These are phyloP conservation scores for Hydractinia symbiolongicarpus DNA, from an alignment of 30 jellyfish, hydroid and myxozoan species.

Conservation along the genomic window DNA sequence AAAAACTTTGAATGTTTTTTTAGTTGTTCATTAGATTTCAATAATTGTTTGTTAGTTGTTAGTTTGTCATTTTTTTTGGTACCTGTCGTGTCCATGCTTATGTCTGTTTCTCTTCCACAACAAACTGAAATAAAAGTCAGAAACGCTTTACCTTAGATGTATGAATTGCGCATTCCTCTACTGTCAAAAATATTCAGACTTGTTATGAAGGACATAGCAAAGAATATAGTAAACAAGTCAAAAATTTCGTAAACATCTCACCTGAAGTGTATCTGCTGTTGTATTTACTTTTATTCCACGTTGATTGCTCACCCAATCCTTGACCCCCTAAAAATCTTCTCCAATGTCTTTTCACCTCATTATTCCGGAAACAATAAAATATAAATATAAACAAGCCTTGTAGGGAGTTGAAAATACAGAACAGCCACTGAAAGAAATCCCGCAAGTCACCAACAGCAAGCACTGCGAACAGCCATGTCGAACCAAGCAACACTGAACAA, in stretches of 20 bases:
- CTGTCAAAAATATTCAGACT: no score
- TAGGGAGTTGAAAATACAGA: slow-evolving; percentile 32
- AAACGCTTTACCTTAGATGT: no score
- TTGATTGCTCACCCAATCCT: background rate
- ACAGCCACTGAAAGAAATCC: slow-evolving; percentile 36
- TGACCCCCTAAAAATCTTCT: slow-evolving; percentile 18
- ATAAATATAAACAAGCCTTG: slow-evolving; percentile 36
- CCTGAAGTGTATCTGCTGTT: background rate
- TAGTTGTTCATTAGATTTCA: no score
- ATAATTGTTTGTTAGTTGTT: no score
- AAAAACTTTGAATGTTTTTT: no score
- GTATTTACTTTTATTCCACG: background rate
- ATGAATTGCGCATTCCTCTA: no score
- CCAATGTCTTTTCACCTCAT: slow-evolving; percentile 33
- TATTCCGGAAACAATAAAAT: slow-evolving; percentile 20
- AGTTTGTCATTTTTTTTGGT: no score
- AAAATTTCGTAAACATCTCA: background rate
- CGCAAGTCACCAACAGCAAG: slow-evolving; percentile 37
- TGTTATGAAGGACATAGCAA: background rate
- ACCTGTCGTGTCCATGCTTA: no score
- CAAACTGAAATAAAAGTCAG: no score
- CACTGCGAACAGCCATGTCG: slow-evolving; percentile 34
- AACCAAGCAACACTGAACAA: slow-evolving; percentile 36
- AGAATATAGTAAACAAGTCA: background rate
- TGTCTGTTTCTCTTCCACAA: no score